phyloP scores from a whole-genome alignment of 2,113 vertebrate species.

The Calidris pygmaea region DNA sequence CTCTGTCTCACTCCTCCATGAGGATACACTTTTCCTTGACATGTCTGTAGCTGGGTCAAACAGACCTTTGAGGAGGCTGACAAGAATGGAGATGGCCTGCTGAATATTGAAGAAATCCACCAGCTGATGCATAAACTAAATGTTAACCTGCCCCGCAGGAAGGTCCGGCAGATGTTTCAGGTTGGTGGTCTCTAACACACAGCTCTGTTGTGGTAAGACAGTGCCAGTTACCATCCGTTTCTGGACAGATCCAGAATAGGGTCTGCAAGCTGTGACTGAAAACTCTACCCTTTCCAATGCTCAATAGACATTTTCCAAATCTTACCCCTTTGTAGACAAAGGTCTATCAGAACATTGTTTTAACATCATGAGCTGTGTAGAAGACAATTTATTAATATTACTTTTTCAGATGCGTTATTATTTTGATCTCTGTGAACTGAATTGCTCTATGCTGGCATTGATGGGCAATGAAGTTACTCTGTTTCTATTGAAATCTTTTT shows the following conservation, averaged over 20 bases:
- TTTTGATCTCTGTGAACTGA: background rate
- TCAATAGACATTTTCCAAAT: background rate
- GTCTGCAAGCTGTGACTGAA: background rate
- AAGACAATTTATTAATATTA: background rate
- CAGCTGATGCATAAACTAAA: constrained; percentile 97
- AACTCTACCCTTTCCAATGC: background rate
- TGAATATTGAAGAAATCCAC: constrained; percentile 97
- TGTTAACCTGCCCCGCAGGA: constrained; percentile 94
- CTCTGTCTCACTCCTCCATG: fast-evolving
- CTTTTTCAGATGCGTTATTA: background rate
- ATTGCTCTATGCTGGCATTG: background rate
- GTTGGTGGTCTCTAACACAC: constrained; percentile 62
- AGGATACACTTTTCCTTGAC: constrained; percentile 79
- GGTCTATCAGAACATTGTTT: background rate
- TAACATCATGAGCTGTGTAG: background rate
- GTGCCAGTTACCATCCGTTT: fast-evolving
- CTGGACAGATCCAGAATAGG: background rate
- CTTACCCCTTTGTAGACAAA: background rate
- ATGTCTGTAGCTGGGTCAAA: constrained; percentile 86
- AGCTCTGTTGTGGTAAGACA: fast-evolving
- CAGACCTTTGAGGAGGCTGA: constrained; percentile 98
- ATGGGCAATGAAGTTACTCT: background rate
- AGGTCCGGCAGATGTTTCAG: constrained; percentile 99
- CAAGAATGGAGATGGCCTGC: constrained; percentile 92
- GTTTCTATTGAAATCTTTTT: background rate